Base-by-base conservation (phyloP, 1,140 invertebrate genomes). In the Procambarus virginalis region DNA sequence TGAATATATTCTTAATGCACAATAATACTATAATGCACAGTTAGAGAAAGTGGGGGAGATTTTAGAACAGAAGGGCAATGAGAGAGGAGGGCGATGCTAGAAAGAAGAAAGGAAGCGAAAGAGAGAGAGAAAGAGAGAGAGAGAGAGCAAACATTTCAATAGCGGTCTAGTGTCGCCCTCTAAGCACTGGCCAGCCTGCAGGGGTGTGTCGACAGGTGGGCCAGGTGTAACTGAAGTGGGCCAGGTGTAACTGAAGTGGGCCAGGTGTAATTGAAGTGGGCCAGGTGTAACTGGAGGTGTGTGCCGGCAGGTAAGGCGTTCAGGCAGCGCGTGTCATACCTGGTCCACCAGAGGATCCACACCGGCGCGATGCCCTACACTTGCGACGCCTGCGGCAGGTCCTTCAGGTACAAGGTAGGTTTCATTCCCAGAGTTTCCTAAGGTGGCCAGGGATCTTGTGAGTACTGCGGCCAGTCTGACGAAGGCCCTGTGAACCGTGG, bases 311-410 rank as follows among this genome's bases (percentile, higher is more conserved):
- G 97, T 49, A 98, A 97, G 95, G 96, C 96, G 93, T 98, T 98
- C 93, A 95, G 97, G 34, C 97, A 97, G 93, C 94, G 97, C 84
- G 97, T 98, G 45, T 97, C 97, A 0, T 97, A 97, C 93, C 94
- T 97, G 92, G 97, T 98, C 2, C 97, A 98, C 93, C 95, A 96
- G 90, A 95, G 97, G 92, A 97, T 97, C 92, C 97, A 97, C 92
- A 97, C 97, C 3, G 96, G 96, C 60, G 96, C 95, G 1, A 97
- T 97, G 96, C 96, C 96, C 2, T 97, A 97, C 92, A 96, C 96
- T 93, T 98, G 97, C 93, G 96, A 96, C 76, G 95, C 95, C 5
- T 98, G 97, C 93, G 95, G 96, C 84, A 97, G 97, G 95, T 96
- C 94, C 92, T 98, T 97, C 93, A 94, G 97, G 92, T 97, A 97